Evolutionary conservation across 2,113 vertebrate species (phyloP), one percentile per base, ranked within the genome.

Genomic region (Scortum barcoo): DNA sequence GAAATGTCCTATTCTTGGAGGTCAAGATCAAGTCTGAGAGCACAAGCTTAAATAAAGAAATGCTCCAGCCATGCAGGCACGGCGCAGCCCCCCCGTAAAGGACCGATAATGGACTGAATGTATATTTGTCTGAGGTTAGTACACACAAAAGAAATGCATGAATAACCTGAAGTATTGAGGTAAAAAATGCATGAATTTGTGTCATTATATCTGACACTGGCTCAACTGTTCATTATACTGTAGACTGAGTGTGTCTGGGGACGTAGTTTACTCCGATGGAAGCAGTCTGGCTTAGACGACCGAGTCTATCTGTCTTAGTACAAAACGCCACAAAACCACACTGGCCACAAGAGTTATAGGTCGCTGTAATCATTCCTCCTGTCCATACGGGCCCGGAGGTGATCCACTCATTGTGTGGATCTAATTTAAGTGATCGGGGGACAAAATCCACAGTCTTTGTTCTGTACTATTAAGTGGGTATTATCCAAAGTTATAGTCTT

Each of bases 1-100:
- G 8, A 81, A 79, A 77, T 4, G 28, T 20, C 22, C 56, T 26
- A 38, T 63, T 81, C 22, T 77, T 72, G 28, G 30, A 53, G 26
- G 62, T 84, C 24, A 3, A 67, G 61, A 71, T 74, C 9, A 68
- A 70, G 54, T 72, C 72, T 77, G 50, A 86, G 72, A 62, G 70
- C 40, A 36, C 24, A 28, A 54, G 50, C 62, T 51, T 82, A 42
- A 84, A 73, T 76, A 68, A 81, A 85, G 72, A 83, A 83, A 46
- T 0, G 1, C n/a, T 65, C 51, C n/a, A n/a, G n/a, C n/a, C n/a
- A 19, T 17, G 68, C 13, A 40, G 65, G 48, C 53, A 38, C 72
- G 61, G 16, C 42, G 58, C 33, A 72, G 56, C 2, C 13, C 54
- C 54, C 2, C 51, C 72, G 40, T 48, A 30, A 67, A 74, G 50